Base-by-base conservation (phyloP, 1,140 invertebrate species). In the Leptinotarsa undecemlineata region DNA sequence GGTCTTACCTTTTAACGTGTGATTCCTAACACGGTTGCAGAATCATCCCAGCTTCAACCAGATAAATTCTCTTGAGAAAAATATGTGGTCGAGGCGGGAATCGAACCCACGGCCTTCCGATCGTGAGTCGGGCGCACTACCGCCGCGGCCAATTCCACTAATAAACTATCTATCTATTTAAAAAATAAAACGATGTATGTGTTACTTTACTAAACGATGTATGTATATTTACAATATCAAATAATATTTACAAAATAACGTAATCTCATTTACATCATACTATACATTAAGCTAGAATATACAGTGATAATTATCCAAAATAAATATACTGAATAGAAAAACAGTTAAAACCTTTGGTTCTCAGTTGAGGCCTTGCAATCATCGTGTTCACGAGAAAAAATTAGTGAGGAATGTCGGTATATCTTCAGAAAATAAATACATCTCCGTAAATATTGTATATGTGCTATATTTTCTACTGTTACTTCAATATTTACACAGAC, bases 281-380 rank as follows among this genome's bases (percentile, higher is more conserved):
- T 68, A 68, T 68, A 68, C 66, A 68, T 42, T 68, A 33, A 68
- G 33, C 26, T 68, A 42, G 42, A 68, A 68, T 42, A 23, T 23
- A 64, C 42, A 68, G 23, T 42, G 17, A 47, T 33, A 68, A 48
- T 13, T 42, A 47, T 68, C 33, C 23, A 42, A 66, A 68, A 68
- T 42, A 47, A 42, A 68, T 42, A 68, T 68, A 19, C 66, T 15
- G 66, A 68, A 19, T 42, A 47, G 42, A 68, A 33, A 68, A 68
- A 68, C 42, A 26, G 48, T n/a, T 13, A 68, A 47, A 68, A 66
- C 63, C 66, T 68, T 68, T 68, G 66, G 66, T 68, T 68, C 66
- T 68, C 66, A 23, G 33, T 68, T 47, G 66, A 68, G 66, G 63
- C 63, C 23, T 21, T 66, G 26, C 26, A 6, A 20, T 33, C 42